Evolutionary conservation across 1,140 invertebrate species (phyloP), one percentile per base, ranked within the genome.

Genomic region (Diabrotica virgifera): DNA sequence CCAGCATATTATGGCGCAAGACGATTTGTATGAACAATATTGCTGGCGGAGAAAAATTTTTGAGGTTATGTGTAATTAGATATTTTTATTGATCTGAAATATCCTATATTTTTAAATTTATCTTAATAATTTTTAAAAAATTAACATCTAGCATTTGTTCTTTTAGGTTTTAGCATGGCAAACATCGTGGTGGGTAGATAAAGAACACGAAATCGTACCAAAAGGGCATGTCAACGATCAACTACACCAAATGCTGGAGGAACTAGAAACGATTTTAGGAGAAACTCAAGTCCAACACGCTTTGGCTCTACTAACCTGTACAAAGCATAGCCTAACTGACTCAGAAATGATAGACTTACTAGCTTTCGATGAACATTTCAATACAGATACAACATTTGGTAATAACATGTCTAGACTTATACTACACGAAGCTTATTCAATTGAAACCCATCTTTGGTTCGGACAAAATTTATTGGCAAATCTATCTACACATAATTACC

Each of bases 291-390:
- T 82, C 7, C 78, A 81, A 74, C 82, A 76, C 81, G 85, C 81
- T 9, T 77, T 92, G n/a, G 86, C 88, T 0, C 81, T 91, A 46
- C 80, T 91, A 12, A 86, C 87, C 2, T 86, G 86, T 6, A 83
- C 89, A 5, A 84, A 88, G 50, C 83, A 87, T 71, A 90, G 91
- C 0, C 78, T 92, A n/a, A 85, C 86, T 10, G 87, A 89, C 71
- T 87, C 85, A 5, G 91, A 92, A 80, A 85, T 91, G 77, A 77
- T 91, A 66, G 90, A 92, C 77, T 78, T 92, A 12, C 71, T 92
- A 36, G 87, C 89, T 1, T 83, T 86, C 64, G 87, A 90, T 75
- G 82, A 87, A n/a, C 81, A 81, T 57, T 90, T 90, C 59, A 85
- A 89, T 73, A 87, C 84, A 64, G 81, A 82, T 58, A 83, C 82